These are phyloP conservation scores for Acholoe squamosa DNA, from an alignment of 2,888 invertebrate genomes.

Conservation along the genomic window DNA sequence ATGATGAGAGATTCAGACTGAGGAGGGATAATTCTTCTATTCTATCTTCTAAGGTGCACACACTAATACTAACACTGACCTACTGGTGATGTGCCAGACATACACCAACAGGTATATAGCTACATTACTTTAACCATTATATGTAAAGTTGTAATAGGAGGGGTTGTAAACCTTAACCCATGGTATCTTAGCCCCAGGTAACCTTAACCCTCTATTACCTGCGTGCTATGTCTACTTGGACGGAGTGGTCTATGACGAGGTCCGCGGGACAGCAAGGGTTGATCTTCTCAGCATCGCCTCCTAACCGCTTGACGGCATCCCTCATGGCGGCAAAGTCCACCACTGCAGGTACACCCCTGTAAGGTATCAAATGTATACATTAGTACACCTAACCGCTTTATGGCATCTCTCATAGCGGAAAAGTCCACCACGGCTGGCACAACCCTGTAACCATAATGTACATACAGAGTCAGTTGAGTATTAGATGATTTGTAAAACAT, in stretches of 20 bases:
- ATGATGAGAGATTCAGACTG: too few relatives aligned
- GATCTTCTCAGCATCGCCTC: conserved; percentile 95
- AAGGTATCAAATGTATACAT: background rate
- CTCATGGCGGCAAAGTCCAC: conserved; percentile 99
- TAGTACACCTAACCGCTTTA: conserved; percentile 88
- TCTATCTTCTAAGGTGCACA: too few relatives aligned
- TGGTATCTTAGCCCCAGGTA: background rate
- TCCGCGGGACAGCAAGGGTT: conserved; percentile 99
- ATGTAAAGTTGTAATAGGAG: background rate
- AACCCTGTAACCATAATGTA: conserved; percentile 91
- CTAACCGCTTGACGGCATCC: conserved; percentile 93
- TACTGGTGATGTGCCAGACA: too few relatives aligned
- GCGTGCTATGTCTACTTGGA: conserved; percentile 95
- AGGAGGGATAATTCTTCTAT: too few relatives aligned
- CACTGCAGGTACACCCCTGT: conserved; percentile 97
- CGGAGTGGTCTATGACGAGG: conserved; percentile 98
- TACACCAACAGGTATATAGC: background rate
- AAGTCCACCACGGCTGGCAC: conserved; percentile 99
- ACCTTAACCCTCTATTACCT: too few relatives aligned
- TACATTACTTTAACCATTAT: background rate
- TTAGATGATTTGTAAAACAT: too few relatives aligned
- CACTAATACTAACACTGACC: too few relatives aligned
- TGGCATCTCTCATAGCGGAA: conserved; percentile 97
- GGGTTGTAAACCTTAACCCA: background rate
- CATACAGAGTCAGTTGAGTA: too few relatives aligned